These are phyloP conservation scores for Remorina albescens DNA, from an alignment of 2,797 vertebrate genomes.

Conservation along the genomic window DNA sequence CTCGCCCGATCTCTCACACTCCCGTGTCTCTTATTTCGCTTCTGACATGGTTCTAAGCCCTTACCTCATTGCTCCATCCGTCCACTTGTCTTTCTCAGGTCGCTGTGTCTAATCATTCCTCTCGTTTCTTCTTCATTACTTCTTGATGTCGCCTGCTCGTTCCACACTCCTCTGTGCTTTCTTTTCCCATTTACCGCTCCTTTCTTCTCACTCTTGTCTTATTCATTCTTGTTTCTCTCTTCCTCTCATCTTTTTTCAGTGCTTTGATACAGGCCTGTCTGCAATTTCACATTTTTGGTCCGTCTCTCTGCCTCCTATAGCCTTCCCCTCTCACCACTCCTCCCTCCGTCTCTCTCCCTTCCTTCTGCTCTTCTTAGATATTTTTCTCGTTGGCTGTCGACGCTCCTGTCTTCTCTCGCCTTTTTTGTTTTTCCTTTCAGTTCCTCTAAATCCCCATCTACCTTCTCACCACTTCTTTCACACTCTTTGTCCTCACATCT, in stretches of 20 bases:
- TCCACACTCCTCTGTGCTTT: slow-evolving; percentile 4
- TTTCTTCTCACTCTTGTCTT: slow-evolving; percentile 36
- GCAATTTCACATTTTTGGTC: slow-evolving; percentile 38
- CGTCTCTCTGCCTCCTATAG: slow-evolving; percentile 23
- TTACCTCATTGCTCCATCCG: slow-evolving; percentile 41
- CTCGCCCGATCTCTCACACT: not conserved
- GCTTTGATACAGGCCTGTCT: slow-evolving; percentile 52
- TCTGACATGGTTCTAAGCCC: too few species aligned
- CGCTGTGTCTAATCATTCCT: slow-evolving; percentile 44
- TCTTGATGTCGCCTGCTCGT: slow-evolving; percentile 48
- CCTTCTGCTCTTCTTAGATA: slow-evolving; percentile 18
- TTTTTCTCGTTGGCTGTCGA: slow-evolving; percentile 25
- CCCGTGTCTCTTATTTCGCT: slow-evolving; percentile 24
- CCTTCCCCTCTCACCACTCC: slow-evolving; percentile 20
- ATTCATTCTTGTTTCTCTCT: slow-evolving; percentile 5
- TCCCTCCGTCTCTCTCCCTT: not conserved
- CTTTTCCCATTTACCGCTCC: slow-evolving; percentile 29
- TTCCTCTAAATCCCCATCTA: slow-evolving; percentile 10
- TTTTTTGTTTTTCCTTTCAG: slow-evolving; percentile 29
- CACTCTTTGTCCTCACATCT: not conserved
- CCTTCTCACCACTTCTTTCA: slow-evolving; percentile 42
- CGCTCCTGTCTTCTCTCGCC: slow-evolving; percentile 21
- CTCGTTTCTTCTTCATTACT: slow-evolving; percentile 57
- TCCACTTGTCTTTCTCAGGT: slow-evolving; percentile 34
- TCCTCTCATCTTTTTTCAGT: slow-evolving; percentile 38